Evolutionary conservation across 1,140 invertebrate genomes (phyloP), one percentile per base, ranked within the genome.

Genomic region (Drosophila pachea): DNA sequence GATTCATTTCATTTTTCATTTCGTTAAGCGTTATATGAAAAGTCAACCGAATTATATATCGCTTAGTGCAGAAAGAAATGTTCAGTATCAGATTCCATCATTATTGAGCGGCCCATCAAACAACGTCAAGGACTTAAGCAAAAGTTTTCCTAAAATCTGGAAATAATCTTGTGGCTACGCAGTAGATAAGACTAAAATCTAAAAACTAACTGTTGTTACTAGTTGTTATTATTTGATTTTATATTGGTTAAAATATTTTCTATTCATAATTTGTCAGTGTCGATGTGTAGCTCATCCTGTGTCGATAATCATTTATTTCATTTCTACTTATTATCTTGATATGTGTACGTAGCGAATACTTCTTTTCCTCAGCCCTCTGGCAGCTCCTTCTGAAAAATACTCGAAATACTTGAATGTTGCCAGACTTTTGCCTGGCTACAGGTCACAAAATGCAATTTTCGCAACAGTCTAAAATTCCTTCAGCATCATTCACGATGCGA

Each of bases 61-160:
- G 40, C n/a, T 29, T 53, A 64, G 60, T 16, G 42, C 11, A 49
- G 53, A 69, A 32, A 40, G 8, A 58, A 66, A 53, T 59, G 33
- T 59, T 70, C 62, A 75, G 81, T 86, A 88, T 87, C 75, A 84
- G 75, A 87, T 87, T 89, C 88, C 88, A 89, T 89, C 88, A 89
- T 89, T 89, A 81, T 82, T 88, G 87, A 88, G 86, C 88, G 88
- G 88, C 87, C 88, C 88, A 89, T 89, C 83, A 74, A 78, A 78
- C 74, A 65, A 81, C 58, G 68, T 86, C 73, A 76, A 77, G 70
- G 74, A 69, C 59, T 67, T 60, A 63, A 64, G 7, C 36, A 58
- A 67, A 62, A 73, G 56, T 29, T 9, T 31, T 54, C 31, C 47
- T 65, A 38, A 70, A 49, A 86, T 74, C 66, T 79, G 76, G 73